Evolutionary conservation across 2,888 invertebrate genomes (phyloP).

Genomic region (Candidula unifasciata): DNA sequence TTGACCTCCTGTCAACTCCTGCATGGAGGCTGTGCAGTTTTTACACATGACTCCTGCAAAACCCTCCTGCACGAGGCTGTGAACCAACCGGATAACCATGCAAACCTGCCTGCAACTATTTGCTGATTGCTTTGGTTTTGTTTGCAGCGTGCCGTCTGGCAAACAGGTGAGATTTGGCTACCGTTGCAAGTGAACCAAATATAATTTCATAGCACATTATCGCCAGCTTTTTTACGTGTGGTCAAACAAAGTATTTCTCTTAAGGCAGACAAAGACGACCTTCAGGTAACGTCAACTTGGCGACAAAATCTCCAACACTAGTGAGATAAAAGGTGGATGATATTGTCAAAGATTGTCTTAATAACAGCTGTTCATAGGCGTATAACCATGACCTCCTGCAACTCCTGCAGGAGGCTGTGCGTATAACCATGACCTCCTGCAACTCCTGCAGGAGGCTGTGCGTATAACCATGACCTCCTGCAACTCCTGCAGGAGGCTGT

Average conservation of each 20-base stretch:
- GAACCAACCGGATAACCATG: too few relatives aligned
- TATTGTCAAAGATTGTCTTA: too few relatives aligned
- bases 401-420: too few relatives aligned
- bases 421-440: too few relatives aligned
- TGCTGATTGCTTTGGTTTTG: background rate
- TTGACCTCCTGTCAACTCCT: background rate
- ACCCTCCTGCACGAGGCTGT: background rate
- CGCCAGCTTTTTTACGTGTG: background rate
- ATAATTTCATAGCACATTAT: background rate
- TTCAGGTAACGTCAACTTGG: background rate
- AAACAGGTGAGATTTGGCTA: conserved; percentile 9
- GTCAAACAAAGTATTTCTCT: background rate
- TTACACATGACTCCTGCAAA: background rate
- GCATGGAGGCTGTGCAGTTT: too few relatives aligned
- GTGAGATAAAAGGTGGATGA: background rate
- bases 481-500: too few relatives aligned
- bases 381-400: too few relatives aligned
- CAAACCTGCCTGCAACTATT: conserved; percentile 19
- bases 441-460: too few relatives aligned
- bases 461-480: too few relatives aligned
- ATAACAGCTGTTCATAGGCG: too few relatives aligned
- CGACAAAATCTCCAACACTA: background rate
- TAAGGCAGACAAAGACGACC: background rate
- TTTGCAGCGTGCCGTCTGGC: conserved; percentile 1
- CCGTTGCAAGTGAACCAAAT: background rate